Evolutionary conservation across 2,113 vertebrate genomes (phyloP), one percentile per base, ranked within the genome.

Genomic region (Callorhinus ursinus): DNA sequence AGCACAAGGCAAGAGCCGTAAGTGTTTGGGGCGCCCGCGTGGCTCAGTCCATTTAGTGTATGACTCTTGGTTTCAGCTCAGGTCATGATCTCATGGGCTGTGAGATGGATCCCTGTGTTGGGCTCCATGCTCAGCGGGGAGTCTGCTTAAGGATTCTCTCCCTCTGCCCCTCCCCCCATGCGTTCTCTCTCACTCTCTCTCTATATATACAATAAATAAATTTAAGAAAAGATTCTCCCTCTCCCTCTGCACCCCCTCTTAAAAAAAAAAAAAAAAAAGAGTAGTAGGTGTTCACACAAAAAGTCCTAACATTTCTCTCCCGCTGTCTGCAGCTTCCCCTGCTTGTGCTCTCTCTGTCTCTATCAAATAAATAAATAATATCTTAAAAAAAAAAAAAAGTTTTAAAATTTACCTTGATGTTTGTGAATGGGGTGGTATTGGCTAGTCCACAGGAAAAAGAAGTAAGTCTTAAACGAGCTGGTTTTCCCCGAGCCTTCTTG

Each of bases 401-500:
- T 87, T 6, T 5, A 80, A 49, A 72, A 93, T 97, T 97, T 96
- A 99, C 99, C 99, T 99, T 95, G 0, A 97, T 39, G 89, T 95
- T 98, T 77, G 92, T 97, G 0, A 96, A 92, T 33, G 98, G 99
- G 19, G 98, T 95, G 49, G 85, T 36, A 71, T 69, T 77, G 76
- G 88, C 51, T 51, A 97, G 96, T 53, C 88, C 98, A 53, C n/a
- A 88, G 16, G 65, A 53, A 49, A 59, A 83, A 80, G 98, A 55
- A 0, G 96, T 97, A 88, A 98, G 90, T 80, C 63, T 96, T 51
- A 99, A 98, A n/a, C 98, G 98, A 92, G 99, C 98, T 15, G 98
- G 98, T 76, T 99, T 99, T 69, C 99, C 99, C 31, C 96, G 99
- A 97, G 98, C 97, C 98, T 99, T 99, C 98, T 99, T 99, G 84